phyloP scores from a whole-genome alignment of 1,140 invertebrate species.

The Aphis craccivora region DNA sequence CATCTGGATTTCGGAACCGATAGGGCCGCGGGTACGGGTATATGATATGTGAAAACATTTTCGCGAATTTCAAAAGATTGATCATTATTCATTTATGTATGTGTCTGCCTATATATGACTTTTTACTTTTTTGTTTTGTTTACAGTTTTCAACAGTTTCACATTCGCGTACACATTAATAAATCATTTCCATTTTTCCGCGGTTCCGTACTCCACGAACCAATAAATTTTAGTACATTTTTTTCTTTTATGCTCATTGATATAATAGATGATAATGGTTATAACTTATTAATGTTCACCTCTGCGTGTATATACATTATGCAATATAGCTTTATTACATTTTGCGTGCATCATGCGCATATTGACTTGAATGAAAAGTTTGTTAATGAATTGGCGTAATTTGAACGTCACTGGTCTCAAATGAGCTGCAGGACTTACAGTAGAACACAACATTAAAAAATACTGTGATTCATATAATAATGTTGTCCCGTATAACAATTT shows the following conservation, averaged over 20 bases:
- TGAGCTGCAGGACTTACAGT: background rate
- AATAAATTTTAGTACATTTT: background rate
- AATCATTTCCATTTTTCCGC: background rate
- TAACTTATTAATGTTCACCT: background rate
- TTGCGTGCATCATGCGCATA: background rate
- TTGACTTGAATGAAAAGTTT: background rate
- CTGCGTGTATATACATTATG: no score
- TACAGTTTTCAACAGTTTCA: background rate
- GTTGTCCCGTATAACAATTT: no score
- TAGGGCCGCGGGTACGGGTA: background rate
- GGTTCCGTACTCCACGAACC: background rate
- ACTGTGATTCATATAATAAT: no score
- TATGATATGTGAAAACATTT: constrained; percentile 15
- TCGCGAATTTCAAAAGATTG: background rate
- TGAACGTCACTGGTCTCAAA: background rate
- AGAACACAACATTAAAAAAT: no score
- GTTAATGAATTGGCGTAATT: background rate
- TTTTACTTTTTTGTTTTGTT: constrained; percentile 30
- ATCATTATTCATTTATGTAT: constrained; percentile 30
- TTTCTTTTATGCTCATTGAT: background rate
- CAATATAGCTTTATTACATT: background rate
- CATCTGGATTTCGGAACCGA: background rate
- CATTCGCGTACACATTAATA: background rate
- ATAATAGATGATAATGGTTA: background rate
- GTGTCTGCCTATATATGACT: background rate